These are phyloP conservation scores for Drosophila fulvimacula DNA, from an alignment of 2,888 invertebrate species.

Conservation along the genomic window DNA sequence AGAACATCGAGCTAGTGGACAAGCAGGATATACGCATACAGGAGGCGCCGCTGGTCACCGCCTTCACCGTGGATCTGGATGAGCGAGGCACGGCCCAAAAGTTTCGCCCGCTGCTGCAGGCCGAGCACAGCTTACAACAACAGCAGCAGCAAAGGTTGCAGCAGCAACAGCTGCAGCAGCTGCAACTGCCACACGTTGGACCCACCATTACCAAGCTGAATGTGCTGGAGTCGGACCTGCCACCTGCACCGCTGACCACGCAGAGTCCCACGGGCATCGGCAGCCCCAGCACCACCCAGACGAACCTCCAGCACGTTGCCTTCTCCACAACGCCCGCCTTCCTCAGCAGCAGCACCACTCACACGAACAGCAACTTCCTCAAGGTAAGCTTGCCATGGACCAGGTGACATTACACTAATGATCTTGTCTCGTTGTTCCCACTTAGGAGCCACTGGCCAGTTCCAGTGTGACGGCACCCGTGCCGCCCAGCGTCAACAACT, in stretches of 20 bases:
- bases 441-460: constrained; percentile 55
- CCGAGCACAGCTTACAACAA: constrained; percentile 32
- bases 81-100: constrained; percentile 91
- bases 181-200: constrained; percentile 65
- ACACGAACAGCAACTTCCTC: constrained; percentile 53
- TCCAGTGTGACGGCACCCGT: constrained; percentile 32
- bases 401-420: constrained; percentile 18
- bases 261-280: constrained; percentile 61
- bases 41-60: constrained; percentile 92
- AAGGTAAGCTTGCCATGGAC: constrained; percentile 56
- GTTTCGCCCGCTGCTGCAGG: constrained; percentile 90
- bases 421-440: background rate
- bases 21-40: constrained; percentile 91
- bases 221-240: constrained; percentile 73
- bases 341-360: constrained; percentile 42
- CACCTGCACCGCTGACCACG: constrained; percentile 63
- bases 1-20: constrained; percentile 89
- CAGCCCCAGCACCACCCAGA: constrained; percentile 51
- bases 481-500: constrained; percentile 73
- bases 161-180: constrained; percentile 34
- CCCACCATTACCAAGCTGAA: constrained; percentile 82
- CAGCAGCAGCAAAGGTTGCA: constrained; percentile 28
- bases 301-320: constrained; percentile 35
- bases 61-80: constrained; percentile 94
- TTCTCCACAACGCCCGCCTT: constrained; percentile 68